Evolutionary conservation across 2,797 vertebrate species (phyloP), one percentile per base, ranked within the genome.

Genomic region (Echeneis naucrates): DNA sequence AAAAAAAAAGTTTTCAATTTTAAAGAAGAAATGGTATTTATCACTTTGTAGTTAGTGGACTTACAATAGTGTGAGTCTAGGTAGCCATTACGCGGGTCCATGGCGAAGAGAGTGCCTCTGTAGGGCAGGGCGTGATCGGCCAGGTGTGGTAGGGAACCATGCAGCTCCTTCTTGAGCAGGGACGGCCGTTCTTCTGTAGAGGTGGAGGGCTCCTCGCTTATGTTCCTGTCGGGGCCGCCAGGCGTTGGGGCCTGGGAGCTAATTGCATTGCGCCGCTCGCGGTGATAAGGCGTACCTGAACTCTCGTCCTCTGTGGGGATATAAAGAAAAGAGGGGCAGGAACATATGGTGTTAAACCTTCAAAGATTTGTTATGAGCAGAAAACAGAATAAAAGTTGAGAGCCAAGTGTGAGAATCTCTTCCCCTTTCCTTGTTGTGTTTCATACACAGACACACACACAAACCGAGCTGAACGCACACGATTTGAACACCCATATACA

Each of bases 161-260:
- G 97, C 80, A 96, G 95, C 94, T 99, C 98, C 91, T 98, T 99
- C 94, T 99, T 99, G 89, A 98, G 96, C 92, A 97, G 81, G 32
- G 96, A 96, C 84, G 97, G 95, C 67, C 96, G 96, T 61, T 99
- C 97, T 37, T 98, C 97, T 0, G 96, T 97, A 63, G 98, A 99
- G 14, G 97, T 99, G 69, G 97, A 98, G 63, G 97, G 97, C 89
- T 99, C 97, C 88, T 99, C 97, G 16, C 89, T 96, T 84, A 96
- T 92, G 88, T 95, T 97, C 87, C 94, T 68, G 70, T 96, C 93
- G 4, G 93, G 91, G 81, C 91, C 92, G 33, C 93, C 92, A 42
- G 93, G 90, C 70, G 87, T 75, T 2, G 93, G 93, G 51, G 94
- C 95, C 91, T 97, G 97, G 92, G 96, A 96, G 83, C 95, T 93